Evolutionary conservation across 2,113 vertebrate genomes (phyloP).

Genomic region (Ciconia boyciana): DNA sequence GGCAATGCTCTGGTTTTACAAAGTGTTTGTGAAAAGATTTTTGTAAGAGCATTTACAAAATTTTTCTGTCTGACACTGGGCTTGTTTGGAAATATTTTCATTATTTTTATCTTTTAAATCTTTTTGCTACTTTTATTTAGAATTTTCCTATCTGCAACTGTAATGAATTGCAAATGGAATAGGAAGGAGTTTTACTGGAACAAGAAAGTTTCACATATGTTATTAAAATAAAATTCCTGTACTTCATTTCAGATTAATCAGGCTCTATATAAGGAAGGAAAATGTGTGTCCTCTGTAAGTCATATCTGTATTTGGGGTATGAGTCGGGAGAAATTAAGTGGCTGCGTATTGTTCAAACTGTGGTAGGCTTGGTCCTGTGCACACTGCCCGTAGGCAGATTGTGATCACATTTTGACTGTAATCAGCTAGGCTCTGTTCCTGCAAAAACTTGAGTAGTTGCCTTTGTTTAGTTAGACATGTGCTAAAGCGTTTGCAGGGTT

Average conservation of each 20-base stretch:
- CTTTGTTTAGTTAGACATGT: neutral
- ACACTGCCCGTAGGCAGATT: rapidly evolving
- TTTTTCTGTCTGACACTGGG: neutral
- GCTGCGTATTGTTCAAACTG: neutral
- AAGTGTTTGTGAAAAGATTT: neutral
- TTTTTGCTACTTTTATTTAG: neutral
- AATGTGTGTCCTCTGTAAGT: neutral
- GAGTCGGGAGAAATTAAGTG: neutral
- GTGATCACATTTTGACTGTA: neutral
- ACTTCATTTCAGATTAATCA: neutral
- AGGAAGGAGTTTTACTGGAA: neutral
- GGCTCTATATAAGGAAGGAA: neutral
- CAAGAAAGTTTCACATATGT: neutral
- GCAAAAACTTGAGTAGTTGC: neutral
- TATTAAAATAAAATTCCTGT: neutral
- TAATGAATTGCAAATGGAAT: neutral
- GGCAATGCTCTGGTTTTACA: neutral
- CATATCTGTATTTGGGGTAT: neutral
- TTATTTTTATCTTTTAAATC: neutral
- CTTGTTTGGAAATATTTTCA: neutral
- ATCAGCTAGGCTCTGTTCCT: neutral
- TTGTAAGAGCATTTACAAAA: neutral
- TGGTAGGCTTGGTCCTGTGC: neutral
- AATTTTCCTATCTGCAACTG: neutral
- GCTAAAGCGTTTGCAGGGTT: neutral